phyloP scores from a whole-genome alignment of 1,140 invertebrate genomes.

The Wasmannia auropunctata region DNA sequence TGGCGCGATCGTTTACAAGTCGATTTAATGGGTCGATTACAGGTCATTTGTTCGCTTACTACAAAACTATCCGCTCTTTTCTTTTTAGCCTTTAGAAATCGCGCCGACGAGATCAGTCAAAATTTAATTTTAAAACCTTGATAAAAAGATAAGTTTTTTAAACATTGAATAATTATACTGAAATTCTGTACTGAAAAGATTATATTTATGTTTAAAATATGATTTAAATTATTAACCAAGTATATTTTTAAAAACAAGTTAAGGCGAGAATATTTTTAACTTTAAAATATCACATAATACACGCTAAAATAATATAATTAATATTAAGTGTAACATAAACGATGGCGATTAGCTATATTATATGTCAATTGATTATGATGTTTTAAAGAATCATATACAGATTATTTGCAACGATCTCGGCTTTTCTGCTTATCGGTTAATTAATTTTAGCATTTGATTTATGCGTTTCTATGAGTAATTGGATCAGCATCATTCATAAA shows the following conservation, averaged over 20 bases:
- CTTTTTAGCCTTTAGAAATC: constrained; percentile 39
- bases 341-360: too few relatives aligned
- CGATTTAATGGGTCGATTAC: constrained; percentile 68
- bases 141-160: neutral
- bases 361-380: neutral
- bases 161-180: too few relatives aligned
- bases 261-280: neutral
- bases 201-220: neutral
- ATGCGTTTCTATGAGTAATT: constrained; percentile 40
- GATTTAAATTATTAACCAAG: neutral
- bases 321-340: neutral
- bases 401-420: neutral
- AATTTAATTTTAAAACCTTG: neutral
- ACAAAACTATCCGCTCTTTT: constrained; percentile 22
- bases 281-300: neutral
- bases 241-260: too few relatives aligned
- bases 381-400: neutral
- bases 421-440: constrained; percentile 19
- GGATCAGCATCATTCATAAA: constrained; percentile 58
- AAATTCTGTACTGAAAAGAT: neutral
- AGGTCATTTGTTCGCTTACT: constrained; percentile 50
- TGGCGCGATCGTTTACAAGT: constrained; percentile 48
- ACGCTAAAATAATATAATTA: neutral
- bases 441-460: constrained; percentile 49
- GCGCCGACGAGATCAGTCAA: neutral